These are phyloP conservation scores for Microcaecilia unicolor DNA, from an alignment of 2,797 vertebrate species.

Conservation along the genomic window DNA sequence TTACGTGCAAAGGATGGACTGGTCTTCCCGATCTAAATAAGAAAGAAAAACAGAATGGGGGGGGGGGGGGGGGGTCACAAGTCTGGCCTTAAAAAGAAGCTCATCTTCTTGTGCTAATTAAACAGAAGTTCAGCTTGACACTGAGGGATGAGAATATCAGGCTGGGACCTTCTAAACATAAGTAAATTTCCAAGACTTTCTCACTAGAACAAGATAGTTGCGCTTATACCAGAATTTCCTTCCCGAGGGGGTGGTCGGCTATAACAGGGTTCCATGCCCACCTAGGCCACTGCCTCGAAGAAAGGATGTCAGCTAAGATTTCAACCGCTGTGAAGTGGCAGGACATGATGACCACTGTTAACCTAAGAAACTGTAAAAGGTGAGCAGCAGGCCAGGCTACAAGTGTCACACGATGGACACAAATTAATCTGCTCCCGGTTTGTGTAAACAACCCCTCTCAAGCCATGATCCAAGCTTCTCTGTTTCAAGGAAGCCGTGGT, in stretches of 20 bases:
- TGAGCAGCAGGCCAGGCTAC: rapidly evolving
- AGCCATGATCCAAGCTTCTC: no score
- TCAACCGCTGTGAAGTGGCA: not conserved
- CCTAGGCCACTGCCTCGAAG: no score
- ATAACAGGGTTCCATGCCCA: no score
- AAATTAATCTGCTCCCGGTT: no score
- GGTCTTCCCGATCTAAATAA: constrained; percentile 78
- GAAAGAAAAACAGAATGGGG: not conserved
- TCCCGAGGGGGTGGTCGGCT: not conserved
- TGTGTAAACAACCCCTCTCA: not conserved
- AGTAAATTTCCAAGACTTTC: constrained; percentile 26
- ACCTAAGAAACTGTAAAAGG: rapidly evolving
- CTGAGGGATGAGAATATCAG: not conserved
- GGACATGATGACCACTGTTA: not conserved
- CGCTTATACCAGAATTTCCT: no score
- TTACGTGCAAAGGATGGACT: constrained; percentile 92
- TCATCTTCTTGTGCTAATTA: not conserved
- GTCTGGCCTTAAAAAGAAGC: not conserved
- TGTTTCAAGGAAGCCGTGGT: no score
- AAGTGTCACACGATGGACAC: not conserved
- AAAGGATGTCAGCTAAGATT: not conserved
- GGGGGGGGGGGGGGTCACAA: not conserved
- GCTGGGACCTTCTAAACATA: no score
- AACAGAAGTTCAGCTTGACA: not conserved
- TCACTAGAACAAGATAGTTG: no score